phyloP scores from a whole-genome alignment of 1,140 invertebrate genomes.

The Latrodectus geometricus region DNA sequence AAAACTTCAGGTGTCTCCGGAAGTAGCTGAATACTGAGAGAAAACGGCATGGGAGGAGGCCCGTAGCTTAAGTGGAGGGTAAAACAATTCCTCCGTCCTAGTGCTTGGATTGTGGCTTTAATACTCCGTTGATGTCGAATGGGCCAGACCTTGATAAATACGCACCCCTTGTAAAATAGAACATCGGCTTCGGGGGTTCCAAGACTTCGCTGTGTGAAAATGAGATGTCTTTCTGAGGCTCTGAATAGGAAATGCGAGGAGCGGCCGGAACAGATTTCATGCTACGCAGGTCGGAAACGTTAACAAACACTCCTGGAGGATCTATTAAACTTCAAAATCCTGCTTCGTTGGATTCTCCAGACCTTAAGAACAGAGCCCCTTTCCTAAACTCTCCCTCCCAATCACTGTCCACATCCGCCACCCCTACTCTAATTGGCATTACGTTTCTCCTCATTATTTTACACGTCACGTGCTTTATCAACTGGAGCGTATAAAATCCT shows the following conservation, averaged over 20 bases:
- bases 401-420: not conserved
- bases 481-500: constrained; percentile 28
- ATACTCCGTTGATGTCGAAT: not conserved
- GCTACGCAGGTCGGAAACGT: constrained; percentile 48
- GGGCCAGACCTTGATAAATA: not conserved
- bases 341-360: not conserved
- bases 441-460: constrained; percentile 56
- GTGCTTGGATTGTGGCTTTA: not conserved
- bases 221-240: constrained; percentile 40
- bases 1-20: constrained; percentile 45
- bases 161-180: constrained; percentile 21
- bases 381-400: not conserved
- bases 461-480: constrained; percentile 47
- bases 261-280: constrained; percentile 19
- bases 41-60: not conserved
- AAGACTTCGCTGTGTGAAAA: constrained; percentile 39
- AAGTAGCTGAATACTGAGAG: constrained; percentile 10
- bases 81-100: not conserved
- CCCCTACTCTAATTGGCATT: constrained; percentile 53
- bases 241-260: constrained; percentile 9
- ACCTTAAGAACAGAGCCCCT: not conserved
- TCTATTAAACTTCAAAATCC: constrained; percentile 29
- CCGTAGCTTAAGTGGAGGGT: constrained; percentile 18
- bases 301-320: constrained; percentile 46
- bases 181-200: constrained; percentile 11